These are phyloP conservation scores for Lutraria rhynchaena DNA, from an alignment of 1,140 invertebrate species.

Conservation along the genomic window DNA sequence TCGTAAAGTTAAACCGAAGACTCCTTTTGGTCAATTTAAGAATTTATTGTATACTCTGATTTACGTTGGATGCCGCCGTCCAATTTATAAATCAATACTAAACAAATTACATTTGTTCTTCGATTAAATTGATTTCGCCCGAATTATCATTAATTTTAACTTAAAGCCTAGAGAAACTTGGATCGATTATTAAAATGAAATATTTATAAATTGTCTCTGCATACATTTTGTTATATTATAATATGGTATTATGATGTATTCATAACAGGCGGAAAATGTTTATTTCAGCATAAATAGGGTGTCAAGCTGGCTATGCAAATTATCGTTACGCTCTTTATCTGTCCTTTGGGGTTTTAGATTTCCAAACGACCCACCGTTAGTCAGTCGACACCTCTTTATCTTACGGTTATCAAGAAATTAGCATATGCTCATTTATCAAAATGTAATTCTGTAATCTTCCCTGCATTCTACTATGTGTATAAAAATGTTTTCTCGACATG, in stretches of 20 bases:
- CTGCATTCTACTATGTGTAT: constrained; percentile 24
- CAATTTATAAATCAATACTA: no score
- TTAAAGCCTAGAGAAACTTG: background rate
- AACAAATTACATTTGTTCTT: no score
- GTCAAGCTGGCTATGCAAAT: constrained; percentile 15
- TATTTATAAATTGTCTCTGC: no score
- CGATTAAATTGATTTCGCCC: no score
- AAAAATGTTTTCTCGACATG: constrained; percentile 24
- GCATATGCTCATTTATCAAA: constrained; percentile 57
- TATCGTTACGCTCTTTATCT: constrained; percentile 13
- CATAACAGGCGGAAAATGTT: background rate
- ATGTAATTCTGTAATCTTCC: constrained; percentile 47
- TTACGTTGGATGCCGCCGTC: no score
- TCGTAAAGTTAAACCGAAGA: no score
- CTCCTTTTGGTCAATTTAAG: no score
- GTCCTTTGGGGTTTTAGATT: background rate
- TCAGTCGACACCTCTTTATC: constrained; percentile 29
- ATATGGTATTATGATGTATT: constrained; percentile 8
- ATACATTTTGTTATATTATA: no score
- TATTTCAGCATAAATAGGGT: constrained; percentile 13
- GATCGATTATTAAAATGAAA: no score
- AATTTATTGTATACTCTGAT: no score
- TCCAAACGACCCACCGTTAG: constrained; percentile 24
- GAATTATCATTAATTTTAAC: background rate
- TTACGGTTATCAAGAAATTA: constrained; percentile 46